Percentiles rank a stretch among this genome's conserved stretches.
phyloP scores from a whole-genome alignment of 2,888 invertebrate species.

The Melanostoma scalare region DNA sequence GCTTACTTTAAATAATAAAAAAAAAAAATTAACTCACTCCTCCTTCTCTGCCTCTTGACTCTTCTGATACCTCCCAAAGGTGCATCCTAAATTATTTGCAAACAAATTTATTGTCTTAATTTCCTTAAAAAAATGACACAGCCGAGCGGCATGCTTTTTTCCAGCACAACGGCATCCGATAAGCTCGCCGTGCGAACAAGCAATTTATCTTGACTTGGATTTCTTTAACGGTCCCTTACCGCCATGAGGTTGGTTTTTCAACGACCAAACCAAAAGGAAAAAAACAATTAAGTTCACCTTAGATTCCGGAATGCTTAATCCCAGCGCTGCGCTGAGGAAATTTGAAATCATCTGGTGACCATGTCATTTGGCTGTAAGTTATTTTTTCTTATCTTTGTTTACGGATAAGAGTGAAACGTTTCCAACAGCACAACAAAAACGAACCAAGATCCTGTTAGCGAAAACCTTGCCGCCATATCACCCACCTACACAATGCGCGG shows the following conservation, averaged over 20 bases:
- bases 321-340: conserved; percentile 37
- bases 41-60: background rate
- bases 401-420: conserved; percentile 70
- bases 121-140: conserved; percentile 64
- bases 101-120: conserved; percentile 69
- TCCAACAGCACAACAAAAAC: conserved; percentile 21
- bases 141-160: conserved; percentile 39
- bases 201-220: conserved; percentile 65
- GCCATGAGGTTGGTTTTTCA: conserved; percentile 4
- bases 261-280: conserved; percentile 2
- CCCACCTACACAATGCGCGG: conserved; percentile 46
- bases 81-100: conserved; percentile 51
- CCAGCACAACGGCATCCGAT: conserved; percentile 55
- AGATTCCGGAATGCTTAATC: conserved; percentile 64
- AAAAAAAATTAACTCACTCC: background rate
- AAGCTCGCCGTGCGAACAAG: conserved; percentile 57
- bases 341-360: conserved; percentile 69
- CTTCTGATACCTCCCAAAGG: conserved; percentile 1
- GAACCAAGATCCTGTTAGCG: conserved; percentile 70
- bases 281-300: conserved; percentile 45
- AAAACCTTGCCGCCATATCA: conserved; percentile 74
- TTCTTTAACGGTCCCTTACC: conserved; percentile 22
- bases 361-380: conserved; percentile 56
- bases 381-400: conserved; percentile 60
- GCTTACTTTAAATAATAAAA: conserved; percentile 14